These are phyloP conservation scores for Neodiprion lecontei DNA, from an alignment of 1,140 invertebrate genomes.

Conservation along the genomic window DNA sequence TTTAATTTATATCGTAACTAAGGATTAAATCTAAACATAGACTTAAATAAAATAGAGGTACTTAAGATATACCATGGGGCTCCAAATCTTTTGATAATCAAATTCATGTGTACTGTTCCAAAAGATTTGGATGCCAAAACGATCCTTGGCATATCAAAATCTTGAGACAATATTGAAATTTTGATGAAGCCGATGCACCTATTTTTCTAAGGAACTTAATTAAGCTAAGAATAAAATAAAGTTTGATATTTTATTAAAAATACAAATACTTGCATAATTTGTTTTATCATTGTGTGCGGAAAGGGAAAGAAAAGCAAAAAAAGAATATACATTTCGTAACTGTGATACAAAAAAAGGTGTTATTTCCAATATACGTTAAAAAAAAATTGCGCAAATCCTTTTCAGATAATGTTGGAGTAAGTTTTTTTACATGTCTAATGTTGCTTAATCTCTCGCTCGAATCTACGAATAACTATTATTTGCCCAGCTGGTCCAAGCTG, in stretches of 20 bases:
- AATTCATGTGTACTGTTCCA: background rate
- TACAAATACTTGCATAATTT: slow-evolving; percentile 24
- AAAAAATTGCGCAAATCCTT: too few relatives aligned
- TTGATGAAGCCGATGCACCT: slow-evolving; percentile 12
- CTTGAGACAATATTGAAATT: slow-evolving; percentile 5
- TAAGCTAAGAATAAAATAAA: slow-evolving; percentile 22
- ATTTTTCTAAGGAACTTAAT: slow-evolving; percentile 18
- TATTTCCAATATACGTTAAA: background rate
- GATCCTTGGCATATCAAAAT: slow-evolving; percentile 7
- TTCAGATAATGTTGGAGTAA: too few relatives aligned
- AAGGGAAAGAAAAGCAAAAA: background rate
- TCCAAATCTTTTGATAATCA: slow-evolving; percentile 10
- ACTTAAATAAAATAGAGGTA: background rate
- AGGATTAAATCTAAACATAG: slow-evolving; percentile 3
- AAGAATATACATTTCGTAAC: slow-evolving; percentile 36
- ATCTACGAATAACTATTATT: too few relatives aligned
- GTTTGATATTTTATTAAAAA: slow-evolving; percentile 25
- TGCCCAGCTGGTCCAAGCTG: too few relatives aligned
- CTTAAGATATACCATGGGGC: background rate
- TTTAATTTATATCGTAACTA: slow-evolving; percentile 16
- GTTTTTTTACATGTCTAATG: too few relatives aligned
- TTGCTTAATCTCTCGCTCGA: too few relatives aligned
- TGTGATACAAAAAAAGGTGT: slow-evolving; percentile 36
- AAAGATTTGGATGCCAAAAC: slow-evolving; percentile 14
- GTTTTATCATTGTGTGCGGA: slow-evolving; percentile 32